Percentiles rank a stretch among this genome's conserved stretches.
phyloP scores from a whole-genome alignment of 1,140 invertebrate species.

The Ceratina japonica region DNA sequence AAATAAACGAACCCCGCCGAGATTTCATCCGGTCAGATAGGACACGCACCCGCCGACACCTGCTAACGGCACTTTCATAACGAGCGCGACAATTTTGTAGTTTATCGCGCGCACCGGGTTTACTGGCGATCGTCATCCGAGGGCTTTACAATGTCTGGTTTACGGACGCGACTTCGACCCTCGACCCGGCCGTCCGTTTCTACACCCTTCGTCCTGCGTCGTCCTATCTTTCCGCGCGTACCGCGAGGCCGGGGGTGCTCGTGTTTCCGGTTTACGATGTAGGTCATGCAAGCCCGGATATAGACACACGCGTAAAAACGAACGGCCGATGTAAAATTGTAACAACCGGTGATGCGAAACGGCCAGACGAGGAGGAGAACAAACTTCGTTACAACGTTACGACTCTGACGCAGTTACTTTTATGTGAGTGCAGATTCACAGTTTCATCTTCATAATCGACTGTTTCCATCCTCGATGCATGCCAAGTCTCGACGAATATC shows the following conservation, averaged over 20 bases:
- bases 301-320: constrained; percentile 32
- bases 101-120: constrained; percentile 50
- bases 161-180: constrained; percentile 47
- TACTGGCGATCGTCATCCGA: constrained; percentile 67
- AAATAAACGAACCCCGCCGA: constrained; percentile 55
- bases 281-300: constrained; percentile 40
- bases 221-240: constrained; percentile 5
- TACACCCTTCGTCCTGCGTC: neutral
- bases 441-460: too few species aligned
- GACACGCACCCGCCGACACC: constrained; percentile 36
- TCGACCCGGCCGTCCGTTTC: neutral
- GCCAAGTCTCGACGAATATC: neutral
- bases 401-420: neutral
- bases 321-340: constrained; percentile 40
- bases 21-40: constrained; percentile 53
- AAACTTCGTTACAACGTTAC: neutral
- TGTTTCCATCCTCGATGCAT: too few species aligned
- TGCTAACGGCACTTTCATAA: constrained; percentile 34
- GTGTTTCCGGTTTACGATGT: constrained; percentile 55
- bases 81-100: constrained; percentile 48
- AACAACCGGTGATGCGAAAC: constrained; percentile 22
- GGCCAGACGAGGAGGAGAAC: neutral
- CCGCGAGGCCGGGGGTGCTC: neutral
- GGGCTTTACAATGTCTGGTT: constrained; percentile 72
- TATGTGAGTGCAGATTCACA: neutral